These are phyloP conservation scores for Rhyacichthys aspro DNA, from an alignment of 2,797 vertebrate genomes.

Conservation along the genomic window DNA sequence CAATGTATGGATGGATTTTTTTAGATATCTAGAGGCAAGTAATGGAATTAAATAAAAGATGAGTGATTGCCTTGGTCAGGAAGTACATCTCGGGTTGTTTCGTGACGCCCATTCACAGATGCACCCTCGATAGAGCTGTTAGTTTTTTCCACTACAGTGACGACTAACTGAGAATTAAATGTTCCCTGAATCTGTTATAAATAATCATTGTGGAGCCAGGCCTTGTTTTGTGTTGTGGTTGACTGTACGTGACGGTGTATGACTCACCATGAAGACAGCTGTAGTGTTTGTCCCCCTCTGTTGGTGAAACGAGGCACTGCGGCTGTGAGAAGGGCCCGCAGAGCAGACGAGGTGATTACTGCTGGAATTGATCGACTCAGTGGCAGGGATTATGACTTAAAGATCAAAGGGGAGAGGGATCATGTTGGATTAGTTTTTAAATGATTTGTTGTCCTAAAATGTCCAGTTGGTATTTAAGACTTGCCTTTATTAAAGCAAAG, in stretches of 20 bases:
- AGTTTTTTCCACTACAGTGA: not conserved
- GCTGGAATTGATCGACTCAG: slow-evolving; percentile 16
- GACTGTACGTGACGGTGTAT: slow-evolving; percentile 56
- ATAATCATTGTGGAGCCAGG: slow-evolving; percentile 16
- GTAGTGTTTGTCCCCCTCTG: slow-evolving; percentile 60
- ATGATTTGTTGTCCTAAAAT: not conserved
- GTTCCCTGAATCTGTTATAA: not conserved
- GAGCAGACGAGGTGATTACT: slow-evolving; percentile 20
- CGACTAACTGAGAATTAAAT: not conserved
- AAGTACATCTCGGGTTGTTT: not conserved
- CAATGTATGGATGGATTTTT: no score
- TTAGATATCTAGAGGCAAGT: not conserved
- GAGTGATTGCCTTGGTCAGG: slow-evolving; percentile 6
- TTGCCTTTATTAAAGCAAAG: not conserved
- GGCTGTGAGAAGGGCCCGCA: not conserved
- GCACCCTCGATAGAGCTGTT: not conserved
- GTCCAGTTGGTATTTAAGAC: not conserved
- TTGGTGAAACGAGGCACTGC: slow-evolving; percentile 26
- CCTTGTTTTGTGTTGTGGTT: slow-evolving; percentile 33
- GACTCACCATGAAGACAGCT: slow-evolving; percentile 63
- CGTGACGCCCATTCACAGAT: not conserved
- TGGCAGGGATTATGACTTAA: slow-evolving; percentile 12
- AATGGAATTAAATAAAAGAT: not conserved
- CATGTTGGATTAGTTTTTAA: not conserved
- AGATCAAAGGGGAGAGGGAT: not conserved